phyloP scores from a whole-genome alignment of 2,113 vertebrate species.

The Ailuropoda melanoleuca region DNA sequence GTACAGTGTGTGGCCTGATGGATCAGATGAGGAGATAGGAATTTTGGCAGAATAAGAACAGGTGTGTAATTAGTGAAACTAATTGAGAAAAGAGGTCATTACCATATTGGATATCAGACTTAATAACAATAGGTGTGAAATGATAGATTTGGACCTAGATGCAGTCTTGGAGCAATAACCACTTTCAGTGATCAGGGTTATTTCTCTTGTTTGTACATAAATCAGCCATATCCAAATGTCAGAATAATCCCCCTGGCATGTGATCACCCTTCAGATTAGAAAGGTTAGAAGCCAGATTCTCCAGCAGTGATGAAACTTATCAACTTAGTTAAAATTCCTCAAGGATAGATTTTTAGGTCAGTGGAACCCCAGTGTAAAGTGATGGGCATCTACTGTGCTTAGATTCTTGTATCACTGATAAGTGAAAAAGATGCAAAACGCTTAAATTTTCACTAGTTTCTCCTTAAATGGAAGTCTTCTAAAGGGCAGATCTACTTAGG shows the following conservation, averaged over 20 bases:
- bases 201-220: not conserved
- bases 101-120: not conserved
- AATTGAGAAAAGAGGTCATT: slow-evolving; percentile 58
- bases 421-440: not conserved
- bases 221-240: not conserved
- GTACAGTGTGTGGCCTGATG: not conserved
- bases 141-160: slow-evolving; percentile 1
- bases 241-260: not conserved
- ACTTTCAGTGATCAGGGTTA: not conserved
- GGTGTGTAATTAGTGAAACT: slow-evolving; percentile 56
- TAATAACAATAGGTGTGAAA: not conserved
- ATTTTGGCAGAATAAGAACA: slow-evolving; percentile 42
- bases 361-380: not conserved
- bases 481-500: not conserved
- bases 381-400: not conserved
- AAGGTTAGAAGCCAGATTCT: slow-evolving; percentile 26
- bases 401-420: not conserved
- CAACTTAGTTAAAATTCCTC: slow-evolving; percentile 13
- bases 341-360: not conserved
- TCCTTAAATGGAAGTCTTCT: not conserved
- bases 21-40: slow-evolving; percentile 25
- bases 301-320: not conserved
- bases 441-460: not conserved
- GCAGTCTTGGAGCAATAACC: not conserved
- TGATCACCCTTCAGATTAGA: slow-evolving; percentile 45